Percentiles rank a stretch among this genome's conserved stretches.
Evolutionary conservation across 1,140 invertebrate genomes (phyloP).

Genomic region (Drosophila arawakana): DNA sequence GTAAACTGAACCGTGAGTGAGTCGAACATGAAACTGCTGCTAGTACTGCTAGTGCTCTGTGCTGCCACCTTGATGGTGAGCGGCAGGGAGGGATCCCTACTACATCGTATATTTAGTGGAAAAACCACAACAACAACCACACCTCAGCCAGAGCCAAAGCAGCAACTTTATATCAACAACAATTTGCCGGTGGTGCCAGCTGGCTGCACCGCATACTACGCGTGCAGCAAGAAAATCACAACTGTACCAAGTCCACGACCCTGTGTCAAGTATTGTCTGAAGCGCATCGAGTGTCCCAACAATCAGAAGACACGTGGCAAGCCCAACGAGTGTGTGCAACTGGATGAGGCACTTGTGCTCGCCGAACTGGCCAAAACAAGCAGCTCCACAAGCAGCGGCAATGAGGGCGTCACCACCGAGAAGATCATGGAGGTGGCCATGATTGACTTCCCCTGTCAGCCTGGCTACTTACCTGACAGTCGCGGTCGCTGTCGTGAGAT

Average conservation of each 20-base stretch:
- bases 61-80: conserved; percentile 15
- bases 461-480: conserved; percentile 75
- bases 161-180: conserved; percentile 58
- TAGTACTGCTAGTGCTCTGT: conserved; percentile 13
- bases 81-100: conserved; percentile 25
- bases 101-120: conserved; percentile 30
- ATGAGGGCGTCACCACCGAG: conserved; percentile 29
- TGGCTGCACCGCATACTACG: conserved; percentile 53
- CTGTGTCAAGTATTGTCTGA: conserved; percentile 76
- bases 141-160: conserved; percentile 2
- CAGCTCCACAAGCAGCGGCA: background rate
- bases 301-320: conserved; percentile 44
- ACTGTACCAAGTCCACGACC: conserved; percentile 52
- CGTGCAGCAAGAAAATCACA: conserved; percentile 68
- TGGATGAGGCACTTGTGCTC: conserved; percentile 59
- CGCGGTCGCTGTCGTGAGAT: conserved; percentile 78
- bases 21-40: conserved; percentile 52
- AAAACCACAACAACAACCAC: conserved; percentile 48
- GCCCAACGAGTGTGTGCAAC: conserved; percentile 62
- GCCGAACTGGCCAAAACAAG: conserved; percentile 29
- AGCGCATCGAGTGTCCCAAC: conserved; percentile 64
- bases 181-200: conserved; percentile 53
- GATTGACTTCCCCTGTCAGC: conserved; percentile 82
- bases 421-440: conserved; percentile 71
- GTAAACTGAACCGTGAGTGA: conserved; percentile 29